Evolutionary conservation across 2,113 vertebrate species (phyloP), one percentile per base, ranked within the genome.

Genomic region (Anguilla rostrata): DNA sequence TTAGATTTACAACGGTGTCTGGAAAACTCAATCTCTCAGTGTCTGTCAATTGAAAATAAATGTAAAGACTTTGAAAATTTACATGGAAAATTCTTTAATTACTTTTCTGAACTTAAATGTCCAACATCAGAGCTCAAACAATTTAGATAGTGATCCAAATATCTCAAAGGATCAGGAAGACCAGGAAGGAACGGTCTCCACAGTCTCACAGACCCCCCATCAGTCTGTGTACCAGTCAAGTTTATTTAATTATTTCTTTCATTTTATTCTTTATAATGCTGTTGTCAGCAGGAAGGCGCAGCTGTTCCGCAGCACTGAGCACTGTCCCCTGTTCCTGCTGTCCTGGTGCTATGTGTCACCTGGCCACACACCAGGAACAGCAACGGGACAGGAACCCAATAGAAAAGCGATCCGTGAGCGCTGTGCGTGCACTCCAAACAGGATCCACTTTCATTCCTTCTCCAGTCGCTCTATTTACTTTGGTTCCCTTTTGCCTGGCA

Each of bases 401-500:
- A 63, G 71, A 75, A 53, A 84, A 56, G 39, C 39, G 60, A 84
- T 0, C 22, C 7, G 18, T 20, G 83, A 66, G 60, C n/a, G 60
- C 83, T 12, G 41, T 46, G 83, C 43, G 75, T 84, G 83, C 29
- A 22, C 63, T 84, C 60, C 20, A 84, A 84, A 84, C 63, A 84
- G 83, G 63, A 71, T 84, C 71, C 83, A 49, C 63, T 84, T 84
- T 84, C 83, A 84, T 84, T 84, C 63, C 60, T 66, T 46, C 63
- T 84, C 83, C 56, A n/a, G 63, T 43, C 39, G 46, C 83, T 43
- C 63, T 84, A 60, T 84, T 84, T 84, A 75, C 41, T 84, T 84
- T 84, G 83, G 83, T 84, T 40, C 83, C 63, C 83, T 41, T 84
- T 71, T 84, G 43, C 83, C 22, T 40, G 41, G 83, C 29, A 39